phyloP scores from a whole-genome alignment of 2,797 vertebrate species.

The Acanthopagrus latus region DNA sequence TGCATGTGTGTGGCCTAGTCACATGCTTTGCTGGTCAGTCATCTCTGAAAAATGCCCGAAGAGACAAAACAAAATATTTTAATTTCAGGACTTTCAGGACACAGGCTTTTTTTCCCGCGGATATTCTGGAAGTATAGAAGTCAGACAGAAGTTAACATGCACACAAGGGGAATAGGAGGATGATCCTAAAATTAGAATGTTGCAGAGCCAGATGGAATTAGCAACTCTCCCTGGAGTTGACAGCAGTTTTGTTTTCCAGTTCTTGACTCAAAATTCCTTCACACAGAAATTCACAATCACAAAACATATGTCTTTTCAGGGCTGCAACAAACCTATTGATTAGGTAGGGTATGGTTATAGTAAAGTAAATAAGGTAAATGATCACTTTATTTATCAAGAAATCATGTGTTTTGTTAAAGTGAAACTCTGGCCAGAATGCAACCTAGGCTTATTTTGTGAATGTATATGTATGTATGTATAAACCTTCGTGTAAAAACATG shows the following conservation, averaged over 20 bases:
- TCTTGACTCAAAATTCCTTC: not conserved
- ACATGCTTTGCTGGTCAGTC: conserved; percentile 21
- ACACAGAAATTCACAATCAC: not conserved
- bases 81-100: not conserved
- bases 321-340: not conserved
- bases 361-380: no score
- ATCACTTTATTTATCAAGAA: no score
- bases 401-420: no score
- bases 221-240: not conserved
- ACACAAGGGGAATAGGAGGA: not conserved
- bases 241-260: conserved; percentile 1
- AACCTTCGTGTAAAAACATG: no score
- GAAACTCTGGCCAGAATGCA: no score
- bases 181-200: conserved; percentile 13
- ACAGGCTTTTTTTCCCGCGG: not conserved
- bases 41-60: not conserved
- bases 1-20: not conserved
- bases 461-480: no score
- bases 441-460: no score
- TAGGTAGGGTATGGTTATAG: no score
- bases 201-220: not conserved
- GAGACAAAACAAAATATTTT: not conserved
- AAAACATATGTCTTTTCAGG: not conserved
- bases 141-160: conserved; percentile 17
- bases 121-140: conserved; percentile 4